These are phyloP conservation scores for Aradophagus sp. DNA, from an alignment of 1,140 invertebrate species.

Conservation along the genomic window DNA sequence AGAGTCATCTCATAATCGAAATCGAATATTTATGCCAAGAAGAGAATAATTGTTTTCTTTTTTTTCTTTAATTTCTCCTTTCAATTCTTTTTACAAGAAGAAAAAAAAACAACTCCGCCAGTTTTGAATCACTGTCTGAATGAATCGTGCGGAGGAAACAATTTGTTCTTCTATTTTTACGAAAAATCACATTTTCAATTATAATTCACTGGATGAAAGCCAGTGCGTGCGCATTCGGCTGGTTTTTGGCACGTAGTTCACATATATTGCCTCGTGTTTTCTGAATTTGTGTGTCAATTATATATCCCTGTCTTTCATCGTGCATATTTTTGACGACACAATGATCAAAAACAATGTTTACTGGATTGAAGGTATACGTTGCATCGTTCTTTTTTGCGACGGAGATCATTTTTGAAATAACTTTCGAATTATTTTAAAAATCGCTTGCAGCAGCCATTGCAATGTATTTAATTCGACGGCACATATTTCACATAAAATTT, in stretches of 20 bases:
- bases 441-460: background rate
- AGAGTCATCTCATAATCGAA: too few species aligned
- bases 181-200: too few species aligned
- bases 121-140: too few species aligned
- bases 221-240: constrained; percentile 2
- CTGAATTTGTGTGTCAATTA: constrained; percentile 7
- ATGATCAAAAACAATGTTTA: too few species aligned
- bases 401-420: background rate
- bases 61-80: too few species aligned
- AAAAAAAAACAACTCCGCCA: too few species aligned
- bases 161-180: too few species aligned
- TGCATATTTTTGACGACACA: background rate
- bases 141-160: too few species aligned
- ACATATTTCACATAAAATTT: background rate
- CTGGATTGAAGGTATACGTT: background rate
- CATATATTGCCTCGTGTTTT: constrained; percentile 1
- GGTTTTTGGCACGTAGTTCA: constrained; percentile 17
- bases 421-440: background rate
- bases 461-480: constrained; percentile 2
- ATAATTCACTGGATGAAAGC: constrained; percentile 23
- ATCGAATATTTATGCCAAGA: too few species aligned
- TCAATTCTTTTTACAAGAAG: too few species aligned
- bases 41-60: too few species aligned
- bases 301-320: constrained; percentile 7
- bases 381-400: background rate